phyloP scores from a whole-genome alignment of 2,113 vertebrate genomes.

The Indicator indicator region DNA sequence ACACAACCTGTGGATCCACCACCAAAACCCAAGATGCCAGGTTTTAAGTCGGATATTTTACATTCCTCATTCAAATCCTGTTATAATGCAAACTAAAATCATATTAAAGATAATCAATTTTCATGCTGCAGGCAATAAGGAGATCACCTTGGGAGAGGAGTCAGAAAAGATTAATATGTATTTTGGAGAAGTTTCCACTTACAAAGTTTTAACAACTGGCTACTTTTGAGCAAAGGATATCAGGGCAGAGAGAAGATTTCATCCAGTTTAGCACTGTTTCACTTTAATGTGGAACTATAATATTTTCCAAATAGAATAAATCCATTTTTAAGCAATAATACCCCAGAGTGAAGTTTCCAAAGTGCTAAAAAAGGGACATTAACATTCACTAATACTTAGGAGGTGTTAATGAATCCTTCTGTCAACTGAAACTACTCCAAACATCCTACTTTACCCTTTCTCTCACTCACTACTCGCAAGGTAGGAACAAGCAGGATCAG shows the following conservation, averaged over 20 bases:
- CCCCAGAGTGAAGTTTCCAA: background rate
- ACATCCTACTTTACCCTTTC: too few relatives aligned
- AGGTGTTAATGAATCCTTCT: background rate
- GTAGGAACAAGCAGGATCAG: too few relatives aligned
- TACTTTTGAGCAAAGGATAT: background rate
- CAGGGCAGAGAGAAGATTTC: background rate
- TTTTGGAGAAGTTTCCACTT: conserved; percentile 22
- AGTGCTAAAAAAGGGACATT: background rate
- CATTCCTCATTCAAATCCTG: background rate
- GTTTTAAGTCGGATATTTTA: background rate
- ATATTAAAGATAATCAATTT: conserved; percentile 42
- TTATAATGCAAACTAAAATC: conserved; percentile 29
- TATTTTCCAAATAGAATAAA: background rate
- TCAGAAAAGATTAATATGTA: background rate
- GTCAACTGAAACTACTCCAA: too few relatives aligned
- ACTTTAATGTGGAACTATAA: background rate
- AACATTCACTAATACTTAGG: background rate
- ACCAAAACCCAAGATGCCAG: background rate
- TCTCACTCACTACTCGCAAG: too few relatives aligned
- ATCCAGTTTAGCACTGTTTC: background rate
- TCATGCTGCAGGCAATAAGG: conserved; percentile 19
- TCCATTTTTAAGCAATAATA: background rate
- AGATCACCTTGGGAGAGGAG: conserved; percentile 3
- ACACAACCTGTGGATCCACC: background rate
- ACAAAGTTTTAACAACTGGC: conserved; percentile 1